These are phyloP conservation scores for Patella vulgata DNA, from an alignment of 1,140 invertebrate species.

Conservation along the genomic window DNA sequence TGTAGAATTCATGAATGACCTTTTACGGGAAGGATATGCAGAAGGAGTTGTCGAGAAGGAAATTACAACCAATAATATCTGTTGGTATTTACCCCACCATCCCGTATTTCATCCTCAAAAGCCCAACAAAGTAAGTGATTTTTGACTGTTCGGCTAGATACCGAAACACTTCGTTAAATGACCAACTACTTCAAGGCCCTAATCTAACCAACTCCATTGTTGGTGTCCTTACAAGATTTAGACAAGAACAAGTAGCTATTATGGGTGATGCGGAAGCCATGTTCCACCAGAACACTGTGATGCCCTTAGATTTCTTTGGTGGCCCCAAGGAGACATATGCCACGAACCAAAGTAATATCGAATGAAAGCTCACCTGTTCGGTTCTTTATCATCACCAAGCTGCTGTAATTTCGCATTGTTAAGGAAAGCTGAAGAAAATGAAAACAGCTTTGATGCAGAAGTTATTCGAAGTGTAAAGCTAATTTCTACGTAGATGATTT, in stretches of 20 bases:
- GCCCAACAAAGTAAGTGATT: slow-evolving; percentile 32
- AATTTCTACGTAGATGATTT: slow-evolving; percentile 37
- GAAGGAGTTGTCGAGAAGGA: slow-evolving; percentile 5
- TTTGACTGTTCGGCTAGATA: slow-evolving; percentile 22
- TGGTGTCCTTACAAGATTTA: slow-evolving; percentile 18
- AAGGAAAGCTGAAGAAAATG: neutral
- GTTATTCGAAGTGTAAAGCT: neutral
- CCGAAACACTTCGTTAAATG: slow-evolving; percentile 19
- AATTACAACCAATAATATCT: neutral
- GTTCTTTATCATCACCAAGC: slow-evolving; percentile 15
- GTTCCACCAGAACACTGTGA: slow-evolving; percentile 23
- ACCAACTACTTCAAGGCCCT: slow-evolving; percentile 1
- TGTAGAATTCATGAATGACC: neutral
- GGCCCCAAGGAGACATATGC: neutral
- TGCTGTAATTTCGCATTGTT: slow-evolving; percentile 12
- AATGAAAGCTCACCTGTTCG: slow-evolving; percentile 25
- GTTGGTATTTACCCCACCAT: slow-evolving; percentile 18
- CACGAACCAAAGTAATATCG: slow-evolving; percentile 7
- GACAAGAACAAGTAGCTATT: slow-evolving; percentile 16
- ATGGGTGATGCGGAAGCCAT: slow-evolving; percentile 31
- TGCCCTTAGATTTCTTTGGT: slow-evolving; percentile 20
- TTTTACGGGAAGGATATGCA: slow-evolving; percentile 9
- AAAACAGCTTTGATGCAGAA: neutral
- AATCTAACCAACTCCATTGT: slow-evolving; percentile 10
- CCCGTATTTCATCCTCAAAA: slow-evolving; percentile 14